Evolutionary conservation across 2,113 vertebrate species (phyloP).

Genomic region (Cyrtonyx montezumae): DNA sequence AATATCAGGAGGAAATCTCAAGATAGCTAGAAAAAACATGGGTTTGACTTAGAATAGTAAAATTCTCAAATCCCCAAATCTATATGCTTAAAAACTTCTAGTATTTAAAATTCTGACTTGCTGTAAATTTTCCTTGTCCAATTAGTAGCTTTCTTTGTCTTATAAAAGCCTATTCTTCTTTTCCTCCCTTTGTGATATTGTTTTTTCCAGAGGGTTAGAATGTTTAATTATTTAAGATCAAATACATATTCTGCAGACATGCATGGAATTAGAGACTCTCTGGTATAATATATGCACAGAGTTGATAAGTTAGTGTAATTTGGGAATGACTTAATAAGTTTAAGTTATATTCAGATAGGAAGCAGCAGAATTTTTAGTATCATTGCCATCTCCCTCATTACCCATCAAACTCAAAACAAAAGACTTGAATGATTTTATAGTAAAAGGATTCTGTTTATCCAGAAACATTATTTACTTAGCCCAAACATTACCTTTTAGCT

Average conservation of each 20-base stretch:
- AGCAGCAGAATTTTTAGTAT: background rate
- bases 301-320: slow-evolving; percentile 19
- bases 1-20: background rate
- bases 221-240: slow-evolving; percentile 33
- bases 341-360: background rate
- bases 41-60: slow-evolving; percentile 1
- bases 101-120: background rate
- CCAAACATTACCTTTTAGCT: background rate
- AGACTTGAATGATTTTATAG: background rate
- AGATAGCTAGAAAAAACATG: background rate
- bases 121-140: background rate
- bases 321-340: slow-evolving; percentile 12
- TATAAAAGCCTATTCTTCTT: background rate
- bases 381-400: background rate
- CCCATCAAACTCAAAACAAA: background rate
- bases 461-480: background rate
- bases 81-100: background rate
- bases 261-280: background rate
- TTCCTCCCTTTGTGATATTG: background rate
- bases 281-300: background rate
- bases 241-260: background rate
- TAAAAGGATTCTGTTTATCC: background rate
- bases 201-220: slow-evolving; percentile 24
- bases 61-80: background rate
- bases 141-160: slow-evolving; percentile 1